Conservation (phyloP, 2,888 invertebrate species). For the Drosophila melanosoma region DNA sequence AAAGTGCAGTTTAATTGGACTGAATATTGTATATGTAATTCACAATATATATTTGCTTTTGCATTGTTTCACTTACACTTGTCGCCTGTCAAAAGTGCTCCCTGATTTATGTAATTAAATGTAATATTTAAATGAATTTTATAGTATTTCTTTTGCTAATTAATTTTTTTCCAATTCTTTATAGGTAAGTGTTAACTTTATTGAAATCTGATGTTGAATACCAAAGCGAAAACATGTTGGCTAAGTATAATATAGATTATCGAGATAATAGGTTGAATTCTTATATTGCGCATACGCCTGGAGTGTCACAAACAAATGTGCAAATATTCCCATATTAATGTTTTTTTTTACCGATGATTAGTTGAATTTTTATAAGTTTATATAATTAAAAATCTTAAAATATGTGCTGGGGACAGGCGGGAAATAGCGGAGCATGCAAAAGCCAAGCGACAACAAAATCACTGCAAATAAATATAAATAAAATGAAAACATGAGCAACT, state of each 20-base stretch:
- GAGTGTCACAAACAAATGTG: conserved; percentile 4
- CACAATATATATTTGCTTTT: conserved; percentile 8
- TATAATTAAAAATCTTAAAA: conserved; percentile 43
- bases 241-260: conserved; percentile 24
- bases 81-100: conserved; percentile 59
- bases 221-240: conserved; percentile 2
- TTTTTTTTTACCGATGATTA: conserved; percentile 6
- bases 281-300: conserved; percentile 36
- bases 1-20: conserved; percentile 3
- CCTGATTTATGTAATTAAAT: background rate
- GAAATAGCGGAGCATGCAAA: conserved; percentile 46
- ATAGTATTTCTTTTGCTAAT: conserved; percentile 16
- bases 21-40: conserved; percentile 46
- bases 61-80: conserved; percentile 30
- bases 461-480: conserved; percentile 48
- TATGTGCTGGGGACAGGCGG: conserved; percentile 31
- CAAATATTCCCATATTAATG: background rate
- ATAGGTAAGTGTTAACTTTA: conserved; percentile 23
- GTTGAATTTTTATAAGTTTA: conserved; percentile 36
- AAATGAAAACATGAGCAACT: conserved; percentile 59
- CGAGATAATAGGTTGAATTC: conserved; percentile 4
- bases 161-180: conserved; percentile 18
- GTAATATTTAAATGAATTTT: background rate
- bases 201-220: background rate
- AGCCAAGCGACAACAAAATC: conserved; percentile 10